Percentiles rank a stretch among this genome's conserved stretches.
Evolutionary conservation across 2,888 invertebrate species (phyloP).

Genomic region (Helicoverpa assulta): DNA sequence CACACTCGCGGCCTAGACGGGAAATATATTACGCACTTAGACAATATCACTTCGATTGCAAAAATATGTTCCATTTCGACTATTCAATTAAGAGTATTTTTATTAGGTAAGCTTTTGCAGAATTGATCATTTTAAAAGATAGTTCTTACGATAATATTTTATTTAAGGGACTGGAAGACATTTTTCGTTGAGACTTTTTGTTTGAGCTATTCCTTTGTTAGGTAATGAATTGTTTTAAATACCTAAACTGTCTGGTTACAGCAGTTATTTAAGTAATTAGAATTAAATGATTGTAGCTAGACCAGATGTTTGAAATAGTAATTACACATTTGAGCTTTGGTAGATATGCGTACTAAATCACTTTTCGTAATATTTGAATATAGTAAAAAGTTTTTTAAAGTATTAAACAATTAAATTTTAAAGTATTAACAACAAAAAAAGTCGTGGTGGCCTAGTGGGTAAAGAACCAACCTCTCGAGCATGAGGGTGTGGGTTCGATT

Average conservation of each 20-base stretch:
- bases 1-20: slow-evolving; percentile 30
- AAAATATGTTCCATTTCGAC: slow-evolving; percentile 18
- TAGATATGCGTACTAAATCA: background rate
- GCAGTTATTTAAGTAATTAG: background rate
- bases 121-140: slow-evolving; percentile 28
- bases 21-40: slow-evolving; percentile 36
- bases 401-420: background rate
- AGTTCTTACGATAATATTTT: slow-evolving; percentile 30
- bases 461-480: no score
- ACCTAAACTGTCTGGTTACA: background rate
- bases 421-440: no score
- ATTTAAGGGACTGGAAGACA: slow-evolving; percentile 4
- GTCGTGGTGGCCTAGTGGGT: no score
- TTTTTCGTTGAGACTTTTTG: slow-evolving; percentile 23
- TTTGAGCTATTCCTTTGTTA: slow-evolving; percentile 11
- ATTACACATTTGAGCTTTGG: background rate
- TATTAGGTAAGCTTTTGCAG: slow-evolving; percentile 10
- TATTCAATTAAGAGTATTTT: slow-evolving; percentile 28
- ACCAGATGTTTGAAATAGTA: background rate
- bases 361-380: background rate
- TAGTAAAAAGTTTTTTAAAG: background rate
- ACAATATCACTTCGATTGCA: slow-evolving; percentile 8
- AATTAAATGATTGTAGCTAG: slow-evolving; percentile 1
- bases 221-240: background rate
- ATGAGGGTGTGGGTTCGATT: no score